A percentile compares a stretch with the other conserved stretches of the same genome.
These are phyloP conservation scores for Odontomyia ornata DNA, from an alignment of 2,888 invertebrate species.

Conservation along the genomic window DNA sequence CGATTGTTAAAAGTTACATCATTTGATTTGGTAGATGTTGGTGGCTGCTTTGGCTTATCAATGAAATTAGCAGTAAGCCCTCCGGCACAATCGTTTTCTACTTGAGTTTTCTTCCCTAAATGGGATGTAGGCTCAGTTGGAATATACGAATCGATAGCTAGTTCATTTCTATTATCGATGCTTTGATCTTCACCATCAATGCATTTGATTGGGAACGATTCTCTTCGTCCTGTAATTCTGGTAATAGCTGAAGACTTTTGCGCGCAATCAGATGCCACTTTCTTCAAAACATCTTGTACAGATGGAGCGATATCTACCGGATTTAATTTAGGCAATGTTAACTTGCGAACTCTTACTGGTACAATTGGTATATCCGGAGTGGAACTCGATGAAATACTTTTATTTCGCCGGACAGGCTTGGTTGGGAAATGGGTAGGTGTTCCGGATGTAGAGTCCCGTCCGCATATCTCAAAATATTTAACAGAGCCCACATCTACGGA, in stretches of 20 bases:
- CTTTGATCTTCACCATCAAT: constrained; percentile 5
- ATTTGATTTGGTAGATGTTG: background rate
- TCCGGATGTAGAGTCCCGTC: background rate
- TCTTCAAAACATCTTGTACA: constrained; percentile 59
- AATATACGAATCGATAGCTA: too few relatives aligned
- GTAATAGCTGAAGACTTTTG: background rate
- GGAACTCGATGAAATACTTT: constrained; percentile 60
- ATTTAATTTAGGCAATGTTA: constrained; percentile 57
- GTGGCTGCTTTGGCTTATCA: background rate
- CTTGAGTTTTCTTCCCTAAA: too few relatives aligned
- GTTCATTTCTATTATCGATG: too few relatives aligned
- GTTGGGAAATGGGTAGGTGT: constrained; percentile 55
- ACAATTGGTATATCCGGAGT: constrained; percentile 54
- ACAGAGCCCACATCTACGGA: background rate
- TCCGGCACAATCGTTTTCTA: background rate
- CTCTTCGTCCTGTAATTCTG: background rate
- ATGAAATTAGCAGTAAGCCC: background rate
- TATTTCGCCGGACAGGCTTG: constrained; percentile 56
- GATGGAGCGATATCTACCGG: constrained; percentile 61
- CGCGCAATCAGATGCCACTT: constrained; percentile 43
- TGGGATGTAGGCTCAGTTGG: too few relatives aligned
- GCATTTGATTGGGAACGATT: constrained; percentile 3
- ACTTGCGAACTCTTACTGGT: constrained; percentile 55
- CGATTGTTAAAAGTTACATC: background rate
- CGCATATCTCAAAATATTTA: constrained; percentile 40